Evolutionary conservation across 2,113 vertebrate genomes (phyloP).

Genomic region (Thunnus maccoyii): DNA sequence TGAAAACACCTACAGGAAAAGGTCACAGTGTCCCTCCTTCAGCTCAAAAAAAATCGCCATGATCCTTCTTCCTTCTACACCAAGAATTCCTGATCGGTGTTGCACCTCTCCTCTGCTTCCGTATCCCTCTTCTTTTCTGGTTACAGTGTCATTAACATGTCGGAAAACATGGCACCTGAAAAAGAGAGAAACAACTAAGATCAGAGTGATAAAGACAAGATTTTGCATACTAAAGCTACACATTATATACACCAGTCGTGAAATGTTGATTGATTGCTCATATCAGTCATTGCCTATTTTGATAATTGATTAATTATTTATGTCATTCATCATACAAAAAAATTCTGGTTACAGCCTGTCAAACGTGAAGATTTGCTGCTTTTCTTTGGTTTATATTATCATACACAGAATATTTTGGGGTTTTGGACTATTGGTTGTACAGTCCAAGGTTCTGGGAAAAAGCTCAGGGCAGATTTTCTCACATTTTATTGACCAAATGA

Average conservation of each 20-base stretch:
- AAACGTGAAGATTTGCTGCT: too few relatives aligned
- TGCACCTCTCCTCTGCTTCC: neutral
- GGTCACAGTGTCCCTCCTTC: neutral
- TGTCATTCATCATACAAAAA: too few relatives aligned
- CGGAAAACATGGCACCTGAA: conserved; percentile 23
- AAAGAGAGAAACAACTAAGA: conserved; percentile 4
- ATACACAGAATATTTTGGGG: too few relatives aligned
- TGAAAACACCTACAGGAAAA: neutral
- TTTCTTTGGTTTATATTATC: too few relatives aligned
- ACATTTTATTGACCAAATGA: too few relatives aligned
- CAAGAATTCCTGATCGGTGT: neutral
- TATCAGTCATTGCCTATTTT: too few relatives aligned
- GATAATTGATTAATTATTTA: too few relatives aligned
- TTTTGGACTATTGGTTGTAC: too few relatives aligned
- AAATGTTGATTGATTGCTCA: too few relatives aligned
- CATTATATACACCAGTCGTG: neutral
- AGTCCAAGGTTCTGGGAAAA: too few relatives aligned
- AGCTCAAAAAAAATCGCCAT: neutral
- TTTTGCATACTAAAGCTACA: neutral
- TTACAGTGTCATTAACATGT: neutral
- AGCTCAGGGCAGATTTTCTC: too few relatives aligned
- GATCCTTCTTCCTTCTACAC: neutral
- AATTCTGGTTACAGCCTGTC: too few relatives aligned
- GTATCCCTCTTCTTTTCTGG: neutral
- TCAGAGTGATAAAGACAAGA: neutral